These are phyloP conservation scores for Eurystomus glaucurus DNA, from an alignment of 2,797 vertebrate genomes.

Conservation along the genomic window DNA sequence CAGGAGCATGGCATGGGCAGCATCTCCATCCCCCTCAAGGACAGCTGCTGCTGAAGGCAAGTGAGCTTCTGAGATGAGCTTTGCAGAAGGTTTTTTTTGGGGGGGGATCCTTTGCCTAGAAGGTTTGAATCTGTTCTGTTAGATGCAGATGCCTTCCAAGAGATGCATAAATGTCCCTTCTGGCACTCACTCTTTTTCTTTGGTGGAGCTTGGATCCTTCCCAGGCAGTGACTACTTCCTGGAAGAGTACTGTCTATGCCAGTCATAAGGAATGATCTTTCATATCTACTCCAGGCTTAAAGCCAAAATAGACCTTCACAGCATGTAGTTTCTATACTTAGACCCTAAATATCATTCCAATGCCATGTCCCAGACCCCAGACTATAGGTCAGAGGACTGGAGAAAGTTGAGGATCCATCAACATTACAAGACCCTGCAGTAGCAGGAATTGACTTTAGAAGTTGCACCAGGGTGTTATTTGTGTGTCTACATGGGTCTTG, in stretches of 20 bases:
- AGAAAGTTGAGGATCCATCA: neutral
- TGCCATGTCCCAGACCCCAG: neutral
- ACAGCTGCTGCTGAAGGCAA: neutral
- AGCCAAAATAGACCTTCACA: neutral
- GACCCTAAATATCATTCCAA: neutral
- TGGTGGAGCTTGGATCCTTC: neutral
- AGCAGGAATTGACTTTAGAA: neutral
- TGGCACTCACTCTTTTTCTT: neutral
- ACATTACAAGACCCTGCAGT: neutral
- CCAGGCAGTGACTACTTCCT: neutral
- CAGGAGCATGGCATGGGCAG: neutral
- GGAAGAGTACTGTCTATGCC: neutral
- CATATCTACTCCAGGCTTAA: neutral
- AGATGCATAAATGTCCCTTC: neutral
- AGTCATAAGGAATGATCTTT: neutral
- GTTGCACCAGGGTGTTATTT: neutral
- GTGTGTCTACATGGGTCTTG: neutral
- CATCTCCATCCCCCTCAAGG: neutral
- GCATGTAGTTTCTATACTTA: neutral
- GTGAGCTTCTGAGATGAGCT: neutral
- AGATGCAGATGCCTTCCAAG: conserved; percentile 16
- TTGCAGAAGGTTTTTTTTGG: neutral
- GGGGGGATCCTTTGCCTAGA: neutral
- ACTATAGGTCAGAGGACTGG: neutral
- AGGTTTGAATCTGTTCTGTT: neutral